Conservation (phyloP, 1,140 invertebrate genomes). For the Neoseiulus cucumeris region DNA sequence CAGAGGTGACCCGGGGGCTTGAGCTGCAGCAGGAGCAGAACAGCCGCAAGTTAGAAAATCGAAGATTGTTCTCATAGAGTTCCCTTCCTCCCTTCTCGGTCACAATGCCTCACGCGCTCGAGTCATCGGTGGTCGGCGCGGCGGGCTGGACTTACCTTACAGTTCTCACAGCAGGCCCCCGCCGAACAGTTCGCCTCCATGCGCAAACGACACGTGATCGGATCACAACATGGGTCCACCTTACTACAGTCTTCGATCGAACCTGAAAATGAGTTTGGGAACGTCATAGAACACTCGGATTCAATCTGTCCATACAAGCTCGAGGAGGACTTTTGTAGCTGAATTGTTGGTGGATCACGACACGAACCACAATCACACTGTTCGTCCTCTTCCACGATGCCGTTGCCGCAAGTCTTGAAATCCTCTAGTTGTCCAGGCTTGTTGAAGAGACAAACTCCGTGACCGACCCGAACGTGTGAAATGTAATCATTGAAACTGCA, state of each 20-base stretch:
- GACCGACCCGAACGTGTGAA: slow-evolving; percentile 48
- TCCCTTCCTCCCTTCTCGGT: too few species aligned
- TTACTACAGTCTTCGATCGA: slow-evolving; percentile 60
- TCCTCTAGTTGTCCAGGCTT: slow-evolving; percentile 52
- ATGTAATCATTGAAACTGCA: slow-evolving; percentile 69
- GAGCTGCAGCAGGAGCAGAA: slow-evolving; percentile 35
- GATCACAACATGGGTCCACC: slow-evolving; percentile 79
- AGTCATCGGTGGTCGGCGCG: too few species aligned
- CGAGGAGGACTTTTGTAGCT: too few species aligned
- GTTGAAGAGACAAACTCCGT: slow-evolving; percentile 66
- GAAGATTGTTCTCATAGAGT: too few species aligned
- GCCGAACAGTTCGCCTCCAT: slow-evolving; percentile 73
- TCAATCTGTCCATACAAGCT: too few species aligned
- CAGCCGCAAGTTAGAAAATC: neutral
- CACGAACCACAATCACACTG: slow-evolving; percentile 46
- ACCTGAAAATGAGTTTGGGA: slow-evolving; percentile 62
- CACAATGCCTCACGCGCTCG: too few species aligned
- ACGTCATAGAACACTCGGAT: neutral
- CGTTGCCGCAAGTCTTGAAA: slow-evolving; percentile 68
- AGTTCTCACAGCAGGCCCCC: slow-evolving; percentile 75
- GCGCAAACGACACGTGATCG: slow-evolving; percentile 74
- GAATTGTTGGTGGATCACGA: too few species aligned
- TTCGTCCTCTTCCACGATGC: slow-evolving; percentile 77
- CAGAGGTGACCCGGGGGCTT: slow-evolving; percentile 52
- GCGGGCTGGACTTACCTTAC: slow-evolving; percentile 62